Percentiles rank a stretch among this genome's conserved stretches.
These are phyloP conservation scores for Oxyteleia sp. DNA, from an alignment of 2,888 invertebrate genomes.

Conservation along the genomic window DNA sequence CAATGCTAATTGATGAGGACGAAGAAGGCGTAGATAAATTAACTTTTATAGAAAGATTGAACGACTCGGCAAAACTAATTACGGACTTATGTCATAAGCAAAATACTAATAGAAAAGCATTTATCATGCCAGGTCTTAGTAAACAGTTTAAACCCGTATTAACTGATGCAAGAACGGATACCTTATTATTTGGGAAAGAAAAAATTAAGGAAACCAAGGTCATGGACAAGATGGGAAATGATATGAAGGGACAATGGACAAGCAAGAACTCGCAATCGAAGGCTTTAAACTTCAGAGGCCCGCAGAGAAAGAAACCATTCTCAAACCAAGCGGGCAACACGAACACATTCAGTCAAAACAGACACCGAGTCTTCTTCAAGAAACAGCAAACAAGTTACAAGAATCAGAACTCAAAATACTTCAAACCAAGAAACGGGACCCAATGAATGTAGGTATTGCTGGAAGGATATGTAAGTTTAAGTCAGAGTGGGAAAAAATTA, in stretches of 20 bases:
- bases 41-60: slow-evolving; percentile 26
- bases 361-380: slow-evolving; percentile 14
- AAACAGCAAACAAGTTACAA: not conserved
- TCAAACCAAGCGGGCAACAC: slow-evolving; percentile 14
- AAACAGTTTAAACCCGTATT: slow-evolving; percentile 32
- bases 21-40: slow-evolving; percentile 48
- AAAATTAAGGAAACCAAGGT: slow-evolving; percentile 19
- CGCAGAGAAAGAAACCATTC: slow-evolving; percentile 5
- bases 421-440: not conserved
- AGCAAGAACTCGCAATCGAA: no score
- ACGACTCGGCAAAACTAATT: slow-evolving; percentile 27
- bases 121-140: slow-evolving; percentile 17
- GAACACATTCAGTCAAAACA: not conserved
- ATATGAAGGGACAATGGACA: not conserved
- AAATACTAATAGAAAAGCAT: slow-evolving; percentile 6
- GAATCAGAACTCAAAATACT: not conserved
- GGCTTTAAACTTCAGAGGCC: slow-evolving; percentile 18
- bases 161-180: slow-evolving; percentile 5
- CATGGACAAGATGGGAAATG: not conserved
- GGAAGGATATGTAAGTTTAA: slow-evolving; percentile 18
- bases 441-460: slow-evolving; percentile 23
- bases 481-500: slow-evolving; percentile 21
- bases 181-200: slow-evolving; percentile 24
- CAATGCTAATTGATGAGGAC: slow-evolving; percentile 47
- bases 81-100: slow-evolving; percentile 9